Evolutionary conservation across 2,113 vertebrate species (phyloP), one percentile per base, ranked within the genome.

Genomic region (Chauna torquata): DNA sequence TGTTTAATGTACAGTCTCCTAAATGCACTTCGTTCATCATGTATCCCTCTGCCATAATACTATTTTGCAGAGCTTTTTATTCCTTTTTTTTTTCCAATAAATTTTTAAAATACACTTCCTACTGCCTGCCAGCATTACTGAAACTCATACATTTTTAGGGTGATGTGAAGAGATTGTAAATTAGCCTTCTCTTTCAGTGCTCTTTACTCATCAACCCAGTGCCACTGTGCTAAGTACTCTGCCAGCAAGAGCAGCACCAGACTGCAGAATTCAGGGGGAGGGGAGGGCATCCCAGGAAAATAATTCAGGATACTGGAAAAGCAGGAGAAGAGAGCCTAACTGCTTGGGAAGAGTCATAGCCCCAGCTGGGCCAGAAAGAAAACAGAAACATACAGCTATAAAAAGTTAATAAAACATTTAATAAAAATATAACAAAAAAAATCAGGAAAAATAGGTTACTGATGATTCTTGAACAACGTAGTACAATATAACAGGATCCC

Each of bases 101-200:
- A 47, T 81, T 86, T 88, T 25, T 19, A 92, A 90, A 84, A 68
- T n/a, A 30, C 4, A 25, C 22, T 88, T 82, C 36, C 34, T 85
- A 22, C 17, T 76, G 61, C 44, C 50, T 75, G n/a, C 38, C 34
- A 69, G 54, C 22, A 42, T 70, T 79, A 74, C 16, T 77, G 64
- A 83, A 77, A 36, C 49, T 65, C 25, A 59, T 40, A 76, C 8
- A 45, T 62, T 90, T 91, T 88, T 54, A 84, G 47, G 16, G 25
- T 77, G 50, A 91, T 62, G 25, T 58, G 77, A 88, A 88, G 19
- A 81, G 72, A 91, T 38, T 90, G 65, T 36, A 88, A 95, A 93
- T 75, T 45, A 77, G 55, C 9, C 45, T 57, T 7, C 8, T 80
- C 36, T 82, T 95, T 93, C 66, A 85, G n/a, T 40, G 36, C 12